phyloP scores from a whole-genome alignment of 2,113 vertebrate species.

The Ciconia boyciana region DNA sequence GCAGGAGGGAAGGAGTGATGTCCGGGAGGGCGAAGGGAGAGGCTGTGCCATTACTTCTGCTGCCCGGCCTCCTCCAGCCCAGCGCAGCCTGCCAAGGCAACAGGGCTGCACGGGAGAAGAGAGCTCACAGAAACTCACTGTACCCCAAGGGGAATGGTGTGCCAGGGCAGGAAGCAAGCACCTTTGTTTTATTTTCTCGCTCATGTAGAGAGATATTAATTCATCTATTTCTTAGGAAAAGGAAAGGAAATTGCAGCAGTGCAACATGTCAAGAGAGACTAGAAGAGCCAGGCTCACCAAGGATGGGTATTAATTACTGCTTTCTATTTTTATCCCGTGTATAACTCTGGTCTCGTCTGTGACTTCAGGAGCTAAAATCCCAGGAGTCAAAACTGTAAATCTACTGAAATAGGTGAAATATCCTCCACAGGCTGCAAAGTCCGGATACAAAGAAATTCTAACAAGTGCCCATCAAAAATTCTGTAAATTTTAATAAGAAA shows the following conservation, averaged over 20 bases:
- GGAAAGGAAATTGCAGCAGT: conserved; percentile 21
- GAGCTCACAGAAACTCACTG: not conserved
- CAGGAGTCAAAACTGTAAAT: not conserved
- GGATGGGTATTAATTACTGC: conserved; percentile 45
- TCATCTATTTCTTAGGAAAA: not conserved
- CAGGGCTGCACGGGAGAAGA: not conserved
- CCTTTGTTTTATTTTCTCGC: not conserved
- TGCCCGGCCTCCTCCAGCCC: not conserved
- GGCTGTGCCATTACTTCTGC: not conserved
- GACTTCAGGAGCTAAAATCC: conserved; percentile 20
- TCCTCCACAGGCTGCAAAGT: not conserved
- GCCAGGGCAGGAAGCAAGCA: not conserved
- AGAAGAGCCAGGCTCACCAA: not conserved
- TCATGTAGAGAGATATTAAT: not conserved
- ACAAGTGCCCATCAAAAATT: not conserved
- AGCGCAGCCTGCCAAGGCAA: not conserved
- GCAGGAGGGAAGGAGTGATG: not conserved
- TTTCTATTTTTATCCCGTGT: conserved; percentile 30
- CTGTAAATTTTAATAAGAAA: not conserved
- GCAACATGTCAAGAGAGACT: not conserved
- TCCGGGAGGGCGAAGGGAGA: not conserved
- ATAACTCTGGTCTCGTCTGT: not conserved
- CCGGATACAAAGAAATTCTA: not conserved
- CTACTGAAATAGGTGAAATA: not conserved
- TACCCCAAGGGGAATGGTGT: not conserved